These are phyloP conservation scores for Lysandra bellargus DNA, from an alignment of 2,888 invertebrate species.

Conservation along the genomic window DNA sequence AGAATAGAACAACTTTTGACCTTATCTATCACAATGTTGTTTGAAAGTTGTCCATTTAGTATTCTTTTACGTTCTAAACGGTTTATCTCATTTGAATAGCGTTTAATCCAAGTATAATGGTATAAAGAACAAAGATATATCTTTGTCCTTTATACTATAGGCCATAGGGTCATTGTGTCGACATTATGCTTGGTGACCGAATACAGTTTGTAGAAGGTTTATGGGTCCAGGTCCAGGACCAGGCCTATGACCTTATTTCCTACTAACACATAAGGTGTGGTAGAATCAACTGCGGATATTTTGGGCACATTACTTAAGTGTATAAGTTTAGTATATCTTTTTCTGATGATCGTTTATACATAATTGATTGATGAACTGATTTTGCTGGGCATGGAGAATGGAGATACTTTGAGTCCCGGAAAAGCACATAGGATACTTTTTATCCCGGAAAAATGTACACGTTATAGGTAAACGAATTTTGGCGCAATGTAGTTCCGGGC, in stretches of 20 bases:
- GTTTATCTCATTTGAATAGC: conserved; percentile 32
- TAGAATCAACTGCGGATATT: background rate
- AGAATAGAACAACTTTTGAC: conserved; percentile 37
- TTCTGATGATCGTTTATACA: too few relatives aligned
- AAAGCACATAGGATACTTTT: too few relatives aligned
- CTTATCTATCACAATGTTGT: conserved; percentile 37
- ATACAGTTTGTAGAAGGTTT: background rate
- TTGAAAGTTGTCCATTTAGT: conserved; percentile 37
- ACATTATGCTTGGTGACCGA: background rate
- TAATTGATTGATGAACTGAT: too few relatives aligned
- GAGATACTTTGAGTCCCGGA: too few relatives aligned
- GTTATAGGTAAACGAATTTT: too few relatives aligned
- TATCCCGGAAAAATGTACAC: too few relatives aligned
- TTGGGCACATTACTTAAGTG: background rate
- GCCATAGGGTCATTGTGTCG: background rate
- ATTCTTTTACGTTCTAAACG: conserved; percentile 34
- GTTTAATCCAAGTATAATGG: background rate
- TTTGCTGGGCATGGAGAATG: too few relatives aligned
- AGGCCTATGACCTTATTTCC: background rate
- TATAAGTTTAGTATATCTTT: background rate
- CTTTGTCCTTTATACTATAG: background rate
- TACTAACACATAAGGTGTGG: background rate
- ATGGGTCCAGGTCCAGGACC: too few relatives aligned
- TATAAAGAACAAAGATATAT: background rate
- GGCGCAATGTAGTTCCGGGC: too few relatives aligned